These are phyloP conservation scores for Gallirallus australis DNA, from an alignment of 2,797 vertebrate species.

Conservation along the genomic window DNA sequence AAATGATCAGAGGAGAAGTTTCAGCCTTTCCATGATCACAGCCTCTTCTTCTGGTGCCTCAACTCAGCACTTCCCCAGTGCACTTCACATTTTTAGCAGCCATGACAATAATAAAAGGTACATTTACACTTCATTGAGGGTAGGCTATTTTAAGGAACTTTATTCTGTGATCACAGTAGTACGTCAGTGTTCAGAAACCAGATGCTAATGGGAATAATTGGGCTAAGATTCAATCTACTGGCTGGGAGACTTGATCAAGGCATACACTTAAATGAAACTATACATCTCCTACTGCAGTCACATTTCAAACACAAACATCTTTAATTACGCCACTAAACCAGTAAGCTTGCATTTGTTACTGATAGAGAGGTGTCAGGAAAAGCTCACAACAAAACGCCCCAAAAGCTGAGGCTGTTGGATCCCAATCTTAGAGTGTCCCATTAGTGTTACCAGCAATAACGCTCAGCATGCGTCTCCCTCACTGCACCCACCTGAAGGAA, in stretches of 20 bases:
- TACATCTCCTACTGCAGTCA: background rate
- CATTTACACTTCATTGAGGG: background rate
- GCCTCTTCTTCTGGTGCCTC: slow-evolving; percentile 64
- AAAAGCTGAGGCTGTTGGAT: background rate
- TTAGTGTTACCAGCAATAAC: background rate
- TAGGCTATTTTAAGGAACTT: slow-evolving; percentile 30
- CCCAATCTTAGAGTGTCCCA: background rate
- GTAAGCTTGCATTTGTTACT: background rate
- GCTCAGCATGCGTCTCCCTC: background rate
- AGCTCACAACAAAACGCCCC: background rate
- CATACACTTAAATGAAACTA: background rate
- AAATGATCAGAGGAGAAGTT: slow-evolving; percentile 71
- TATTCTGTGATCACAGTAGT: slow-evolving; percentile 10
- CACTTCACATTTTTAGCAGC: slow-evolving; percentile 47
- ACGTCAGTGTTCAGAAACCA: background rate
- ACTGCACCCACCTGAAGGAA: background rate
- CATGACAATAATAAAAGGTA: slow-evolving; percentile 31
- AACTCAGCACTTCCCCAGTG: slow-evolving; percentile 42
- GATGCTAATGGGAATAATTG: slow-evolving; percentile 55
- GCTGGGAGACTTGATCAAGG: background rate
- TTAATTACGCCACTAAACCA: background rate
- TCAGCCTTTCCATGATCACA: slow-evolving; percentile 59
- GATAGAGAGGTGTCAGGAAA: background rate
- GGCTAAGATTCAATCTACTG: slow-evolving; percentile 17
- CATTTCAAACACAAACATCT: slow-evolving; percentile 17